phyloP scores from a whole-genome alignment of 2,113 vertebrate species.

The Oryzias javanicus region DNA sequence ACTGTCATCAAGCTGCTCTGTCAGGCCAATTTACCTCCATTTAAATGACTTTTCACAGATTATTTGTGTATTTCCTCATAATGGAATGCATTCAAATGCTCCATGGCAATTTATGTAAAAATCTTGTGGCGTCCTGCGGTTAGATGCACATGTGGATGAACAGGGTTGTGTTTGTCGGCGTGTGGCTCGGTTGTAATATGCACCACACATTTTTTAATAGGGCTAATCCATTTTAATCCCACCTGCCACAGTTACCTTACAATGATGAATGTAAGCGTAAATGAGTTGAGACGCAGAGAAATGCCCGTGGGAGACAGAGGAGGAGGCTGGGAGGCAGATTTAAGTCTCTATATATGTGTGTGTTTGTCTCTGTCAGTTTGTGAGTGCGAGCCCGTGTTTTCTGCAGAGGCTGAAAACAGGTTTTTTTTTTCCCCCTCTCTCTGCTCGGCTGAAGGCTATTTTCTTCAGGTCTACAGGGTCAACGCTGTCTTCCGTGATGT shows the following conservation, averaged over 20 bases:
- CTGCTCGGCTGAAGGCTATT: conserved; percentile 57
- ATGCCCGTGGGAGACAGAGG: conserved; percentile 70
- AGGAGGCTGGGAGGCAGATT: conserved; percentile 63
- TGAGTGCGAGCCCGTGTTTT: conserved; percentile 29
- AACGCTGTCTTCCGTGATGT: conserved; percentile 65
- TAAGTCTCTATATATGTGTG: conserved; percentile 55
- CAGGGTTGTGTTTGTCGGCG: conserved; percentile 26
- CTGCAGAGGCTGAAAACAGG: conserved; percentile 41
- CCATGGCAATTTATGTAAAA: conserved; percentile 6
- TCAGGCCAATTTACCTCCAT: conserved; percentile 24
- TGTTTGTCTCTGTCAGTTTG: conserved; percentile 39
- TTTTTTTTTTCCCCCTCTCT: conserved; percentile 24
- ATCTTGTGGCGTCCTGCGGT: conserved; percentile 9
- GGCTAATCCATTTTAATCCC: conserved; percentile 83
- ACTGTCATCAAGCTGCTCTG: conserved; percentile 26
- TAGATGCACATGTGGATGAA: conserved; percentile 27
- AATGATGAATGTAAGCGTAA: conserved; percentile 82
- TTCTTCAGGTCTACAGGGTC: conserved; percentile 59
- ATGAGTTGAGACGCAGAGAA: conserved; percentile 78
- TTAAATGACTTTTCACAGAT: conserved; percentile 3
- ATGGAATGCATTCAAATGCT: conserved; percentile 20
- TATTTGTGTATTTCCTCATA: conserved; percentile 5
- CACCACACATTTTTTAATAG: conserved; percentile 77
- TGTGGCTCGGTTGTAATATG: conserved; percentile 59
- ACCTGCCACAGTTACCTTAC: conserved; percentile 80